These are phyloP conservation scores for Desmophyllum pertusum DNA, from an alignment of 92 coral and sea anemone species.

Conservation along the genomic window DNA sequence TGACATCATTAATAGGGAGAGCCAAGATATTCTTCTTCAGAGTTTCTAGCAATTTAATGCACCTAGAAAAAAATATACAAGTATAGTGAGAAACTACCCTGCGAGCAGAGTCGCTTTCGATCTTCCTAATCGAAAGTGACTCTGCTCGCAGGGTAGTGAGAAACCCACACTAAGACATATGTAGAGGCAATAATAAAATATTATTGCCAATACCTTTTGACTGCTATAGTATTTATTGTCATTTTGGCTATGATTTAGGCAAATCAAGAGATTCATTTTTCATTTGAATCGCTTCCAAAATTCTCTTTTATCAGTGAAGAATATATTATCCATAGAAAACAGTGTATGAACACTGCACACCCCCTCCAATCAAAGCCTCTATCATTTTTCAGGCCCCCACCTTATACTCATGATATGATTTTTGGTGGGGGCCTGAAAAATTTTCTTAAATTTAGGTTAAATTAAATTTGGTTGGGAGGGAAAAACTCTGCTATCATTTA, in stretches of 20 bases:
- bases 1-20: slow-evolving; percentile 61
- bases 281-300: not conserved
- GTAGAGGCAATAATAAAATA: too few relatives aligned
- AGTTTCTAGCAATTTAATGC: slow-evolving; percentile 55
- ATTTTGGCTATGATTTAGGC: not conserved
- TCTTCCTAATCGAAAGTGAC: too few relatives aligned
- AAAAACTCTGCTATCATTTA: too few relatives aligned
- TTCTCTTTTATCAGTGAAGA: not conserved
- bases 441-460: too few relatives aligned
- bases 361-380: not conserved
- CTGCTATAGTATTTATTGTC: not conserved
- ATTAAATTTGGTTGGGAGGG: too few relatives aligned
- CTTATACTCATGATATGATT: too few relatives aligned
- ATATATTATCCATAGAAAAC: not conserved
- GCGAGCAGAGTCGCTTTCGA: too few relatives aligned
- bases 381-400: too few relatives aligned
- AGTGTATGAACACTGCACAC: not conserved
- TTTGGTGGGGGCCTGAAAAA: too few relatives aligned
- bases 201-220: not conserved
- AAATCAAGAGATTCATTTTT: not conserved
- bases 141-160: too few relatives aligned
- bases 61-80: slow-evolving; percentile 28
- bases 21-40: slow-evolving; percentile 52
- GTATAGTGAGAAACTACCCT: not conserved
- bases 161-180: too few relatives aligned